Evolutionary conservation across 2,888 invertebrate species (phyloP), one percentile per base, ranked within the genome.

Genomic region (Chaetogeoica ovagalla): DNA sequence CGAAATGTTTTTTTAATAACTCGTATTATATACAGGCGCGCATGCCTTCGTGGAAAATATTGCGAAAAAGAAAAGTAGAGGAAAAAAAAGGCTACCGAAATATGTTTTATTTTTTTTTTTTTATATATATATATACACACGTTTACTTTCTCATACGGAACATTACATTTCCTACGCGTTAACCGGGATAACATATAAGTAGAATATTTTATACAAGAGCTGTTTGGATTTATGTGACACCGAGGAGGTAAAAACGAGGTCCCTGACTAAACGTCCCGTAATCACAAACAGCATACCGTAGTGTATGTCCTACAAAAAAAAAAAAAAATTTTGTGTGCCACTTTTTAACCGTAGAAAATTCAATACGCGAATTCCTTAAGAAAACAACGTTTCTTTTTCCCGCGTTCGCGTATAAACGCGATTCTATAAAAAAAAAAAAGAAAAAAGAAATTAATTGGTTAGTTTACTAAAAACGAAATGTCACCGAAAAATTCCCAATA

Each of bases 121-220:
- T n/a, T n/a, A n/a, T n/a, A n/a, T n/a, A n/a, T n/a, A n/a, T n/a
- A n/a, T n/a, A n/a, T n/a, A n/a, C n/a, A n/a, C n/a, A n/a, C 30
- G 15, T 62, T 73, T 62, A 52, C 62, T 62, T 62, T 62, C 48
- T 62, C 48, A 52, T 73, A 52, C 62, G 72, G 72, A 48, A 72
- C 72, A 72, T 72, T 72, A 62, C 60, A 30, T 72, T 72, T 72
- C 30, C 48, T 30, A 73, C 62, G n/a, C 62, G 2, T 52, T 52
- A 9, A 0, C 19, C 23, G 62, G 62, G 13, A n/a, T 8, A 17
- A 4, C 2, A 30, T 30, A 30, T 52, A 43, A n/a, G 39, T 9
- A n/a, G 72, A 73, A 73, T 63, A 73, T 63, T 63, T 63, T 73
- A 73, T 62, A 52, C 30, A 11, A 62, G 62, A 63, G n/a, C n/a